phyloP scores from a whole-genome alignment of 2,797 vertebrate species.

The Miichthys miiuy region DNA sequence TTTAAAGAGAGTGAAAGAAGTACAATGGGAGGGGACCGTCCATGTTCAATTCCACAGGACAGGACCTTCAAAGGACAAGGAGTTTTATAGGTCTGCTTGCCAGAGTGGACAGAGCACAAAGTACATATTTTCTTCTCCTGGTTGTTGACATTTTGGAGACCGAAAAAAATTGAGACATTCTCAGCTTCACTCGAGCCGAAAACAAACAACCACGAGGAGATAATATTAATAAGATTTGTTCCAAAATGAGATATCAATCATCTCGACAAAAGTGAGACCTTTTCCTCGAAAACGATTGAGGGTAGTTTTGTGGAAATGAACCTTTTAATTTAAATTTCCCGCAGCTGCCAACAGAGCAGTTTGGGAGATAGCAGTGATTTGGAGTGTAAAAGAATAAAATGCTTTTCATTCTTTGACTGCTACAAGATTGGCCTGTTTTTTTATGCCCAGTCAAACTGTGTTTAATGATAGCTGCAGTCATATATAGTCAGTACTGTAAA shows the following conservation, averaged over 20 bases:
- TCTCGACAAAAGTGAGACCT: conserved; percentile 38
- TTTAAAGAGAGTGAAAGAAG: conserved; percentile 39
- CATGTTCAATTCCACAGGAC: conserved; percentile 56
- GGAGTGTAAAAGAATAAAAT: conserved; percentile 41
- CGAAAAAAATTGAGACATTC: conserved; percentile 28
- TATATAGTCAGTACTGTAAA: background rate
- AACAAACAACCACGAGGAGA: conserved; percentile 49
- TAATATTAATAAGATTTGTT: conserved; percentile 40
- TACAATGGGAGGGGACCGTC: conserved; percentile 49
- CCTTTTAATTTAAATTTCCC: conserved; percentile 60
- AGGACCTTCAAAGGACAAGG: conserved; percentile 72
- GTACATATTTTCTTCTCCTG: conserved; percentile 48
- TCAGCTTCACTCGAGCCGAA: conserved; percentile 29
- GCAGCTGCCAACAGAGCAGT: conserved; percentile 39
- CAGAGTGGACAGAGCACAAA: conserved; percentile 64
- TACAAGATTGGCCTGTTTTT: conserved; percentile 39
- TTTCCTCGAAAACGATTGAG: conserved; percentile 24
- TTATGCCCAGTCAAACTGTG: conserved; percentile 22
- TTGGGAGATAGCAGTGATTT: conserved; percentile 53
- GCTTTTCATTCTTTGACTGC: conserved; percentile 51
- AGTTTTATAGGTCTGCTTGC: conserved; percentile 68
- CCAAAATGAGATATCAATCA: conserved; percentile 45
- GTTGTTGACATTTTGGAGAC: conserved; percentile 58
- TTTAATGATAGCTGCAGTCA: conserved; percentile 37
- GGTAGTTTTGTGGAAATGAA: conserved; percentile 42